Percentiles rank a stretch among this genome's conserved stretches.
Evolutionary conservation across 2,797 vertebrate genomes (phyloP).

Genomic region (Artibeus jamaicensis): DNA sequence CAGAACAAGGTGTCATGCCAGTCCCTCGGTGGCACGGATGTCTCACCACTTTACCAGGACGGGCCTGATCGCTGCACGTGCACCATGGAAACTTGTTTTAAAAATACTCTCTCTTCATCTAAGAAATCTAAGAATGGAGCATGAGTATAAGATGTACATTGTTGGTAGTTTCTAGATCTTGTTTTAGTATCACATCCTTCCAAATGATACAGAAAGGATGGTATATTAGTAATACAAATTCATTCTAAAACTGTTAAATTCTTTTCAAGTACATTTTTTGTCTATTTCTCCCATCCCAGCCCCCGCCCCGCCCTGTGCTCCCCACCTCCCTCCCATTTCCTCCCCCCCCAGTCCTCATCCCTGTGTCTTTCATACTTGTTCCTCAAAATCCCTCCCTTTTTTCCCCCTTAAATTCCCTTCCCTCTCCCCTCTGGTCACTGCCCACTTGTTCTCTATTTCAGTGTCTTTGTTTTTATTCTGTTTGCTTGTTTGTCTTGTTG

Average conservation of each 20-base stretch:
- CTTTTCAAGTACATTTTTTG: no score
- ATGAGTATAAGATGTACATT: neutral
- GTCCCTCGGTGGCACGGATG: neutral
- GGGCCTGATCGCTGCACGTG: neutral
- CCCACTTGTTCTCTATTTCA: no score
- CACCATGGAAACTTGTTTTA: neutral
- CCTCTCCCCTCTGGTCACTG: no score
- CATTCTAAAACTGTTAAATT: neutral
- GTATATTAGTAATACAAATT: neutral
- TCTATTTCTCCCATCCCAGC: no score
- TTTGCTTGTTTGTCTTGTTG: no score
- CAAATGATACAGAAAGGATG: neutral
- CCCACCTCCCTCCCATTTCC: no score
- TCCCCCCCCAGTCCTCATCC: no score
- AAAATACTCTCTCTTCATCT: neutral
- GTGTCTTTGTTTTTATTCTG: no score
- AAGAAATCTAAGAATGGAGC: neutral
- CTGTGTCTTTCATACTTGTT: no score
- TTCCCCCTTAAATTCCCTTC: no score
- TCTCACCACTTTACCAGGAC: neutral
- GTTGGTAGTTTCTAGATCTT: neutral
- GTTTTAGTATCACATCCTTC: neutral
- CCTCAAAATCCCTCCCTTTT: no score
- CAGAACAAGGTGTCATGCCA: neutral
- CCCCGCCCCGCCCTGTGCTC: no score